phyloP scores from a whole-genome alignment of 2,888 invertebrate genomes.

The Polydrusus cervinus region DNA sequence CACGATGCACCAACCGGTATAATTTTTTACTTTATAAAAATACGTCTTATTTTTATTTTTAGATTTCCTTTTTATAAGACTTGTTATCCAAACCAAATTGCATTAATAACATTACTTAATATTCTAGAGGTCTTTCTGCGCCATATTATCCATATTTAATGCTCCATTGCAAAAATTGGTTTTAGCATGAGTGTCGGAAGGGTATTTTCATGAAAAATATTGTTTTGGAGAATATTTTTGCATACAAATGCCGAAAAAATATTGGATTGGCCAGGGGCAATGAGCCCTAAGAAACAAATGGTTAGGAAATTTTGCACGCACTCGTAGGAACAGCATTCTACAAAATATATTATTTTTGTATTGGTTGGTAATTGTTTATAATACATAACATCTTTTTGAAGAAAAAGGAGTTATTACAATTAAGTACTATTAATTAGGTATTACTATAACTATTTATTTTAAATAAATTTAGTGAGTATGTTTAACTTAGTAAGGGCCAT shows the following conservation, averaged over 20 bases:
- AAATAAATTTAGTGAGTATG: no score
- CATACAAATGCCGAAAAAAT: background rate
- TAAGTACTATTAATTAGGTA: no score
- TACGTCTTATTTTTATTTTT: background rate
- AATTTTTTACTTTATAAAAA: no score
- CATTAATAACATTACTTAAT: conserved; percentile 1
- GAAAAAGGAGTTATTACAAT: no score
- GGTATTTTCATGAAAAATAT: background rate
- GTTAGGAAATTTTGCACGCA: background rate
- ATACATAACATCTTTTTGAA: no score
- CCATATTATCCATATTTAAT: background rate
- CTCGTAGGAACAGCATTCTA: no score
- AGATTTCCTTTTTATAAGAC: background rate
- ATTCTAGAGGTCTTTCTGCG: background rate
- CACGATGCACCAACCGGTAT: no score
- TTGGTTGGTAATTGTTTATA: no score
- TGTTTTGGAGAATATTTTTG: background rate
- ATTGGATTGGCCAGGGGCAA: background rate
- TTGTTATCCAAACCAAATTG: background rate
- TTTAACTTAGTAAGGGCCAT: no score
- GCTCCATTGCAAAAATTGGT: conserved; percentile 5
- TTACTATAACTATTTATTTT: no score
- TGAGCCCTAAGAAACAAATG: background rate
- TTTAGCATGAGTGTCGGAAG: background rate
- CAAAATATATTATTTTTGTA: no score